Evolutionary conservation across 35 echinoderm and acorn worm species (phyloP).

Genomic region (Patiria miniata): DNA sequence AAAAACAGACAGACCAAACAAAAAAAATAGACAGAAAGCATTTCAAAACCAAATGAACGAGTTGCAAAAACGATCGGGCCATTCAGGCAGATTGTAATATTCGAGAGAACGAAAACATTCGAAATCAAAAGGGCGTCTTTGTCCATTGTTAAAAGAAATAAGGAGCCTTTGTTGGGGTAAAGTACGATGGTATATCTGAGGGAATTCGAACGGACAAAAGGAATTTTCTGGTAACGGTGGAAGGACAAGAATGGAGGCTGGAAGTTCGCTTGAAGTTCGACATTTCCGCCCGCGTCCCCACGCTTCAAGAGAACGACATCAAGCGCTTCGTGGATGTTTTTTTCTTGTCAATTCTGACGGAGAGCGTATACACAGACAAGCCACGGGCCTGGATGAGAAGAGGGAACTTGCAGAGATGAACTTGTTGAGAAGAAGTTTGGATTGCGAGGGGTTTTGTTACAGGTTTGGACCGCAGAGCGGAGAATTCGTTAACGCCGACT

Average conservation of each 20-base stretch:
- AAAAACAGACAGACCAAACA: background rate
- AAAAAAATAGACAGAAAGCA: background rate
- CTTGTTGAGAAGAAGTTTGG: background rate
- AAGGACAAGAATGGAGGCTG: background rate
- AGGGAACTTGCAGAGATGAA: background rate
- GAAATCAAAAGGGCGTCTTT: no score
- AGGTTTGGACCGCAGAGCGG: background rate
- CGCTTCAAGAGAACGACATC: background rate
- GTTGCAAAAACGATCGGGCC: no score
- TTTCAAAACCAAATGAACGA: no score
- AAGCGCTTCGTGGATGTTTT: background rate
- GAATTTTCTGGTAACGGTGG: background rate
- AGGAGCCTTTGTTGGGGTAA: no score
- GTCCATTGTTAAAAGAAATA: no score
- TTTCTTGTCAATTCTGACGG: background rate
- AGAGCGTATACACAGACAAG: background rate
- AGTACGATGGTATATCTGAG: no score
- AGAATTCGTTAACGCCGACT: background rate
- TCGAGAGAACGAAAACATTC: no score
- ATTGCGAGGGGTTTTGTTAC: constrained; percentile 1
- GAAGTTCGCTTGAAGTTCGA: background rate
- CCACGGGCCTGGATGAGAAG: background rate
- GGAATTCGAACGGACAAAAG: background rate
- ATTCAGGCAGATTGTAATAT: no score
- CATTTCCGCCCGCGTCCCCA: background rate